phyloP scores from a whole-genome alignment of 2,888 invertebrate genomes.

The Gnatocerus cornutus region DNA sequence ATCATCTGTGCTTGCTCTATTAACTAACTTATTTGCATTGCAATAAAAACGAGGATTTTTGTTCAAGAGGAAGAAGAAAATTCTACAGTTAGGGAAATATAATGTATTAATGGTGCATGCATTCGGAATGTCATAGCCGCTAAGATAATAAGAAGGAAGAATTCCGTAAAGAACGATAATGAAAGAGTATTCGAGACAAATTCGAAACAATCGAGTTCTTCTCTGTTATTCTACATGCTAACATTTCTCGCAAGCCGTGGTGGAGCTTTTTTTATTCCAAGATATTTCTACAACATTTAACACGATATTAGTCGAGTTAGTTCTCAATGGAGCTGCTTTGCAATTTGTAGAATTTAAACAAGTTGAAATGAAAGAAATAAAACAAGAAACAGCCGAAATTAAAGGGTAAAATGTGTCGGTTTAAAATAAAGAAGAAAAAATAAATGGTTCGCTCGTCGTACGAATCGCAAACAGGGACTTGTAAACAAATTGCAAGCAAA shows the following conservation, averaged over 20 bases:
- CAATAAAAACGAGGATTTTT: conserved; percentile 5
- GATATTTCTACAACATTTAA: conserved; percentile 68
- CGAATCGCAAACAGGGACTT: conserved; percentile 62
- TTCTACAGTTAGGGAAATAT: conserved; percentile 21
- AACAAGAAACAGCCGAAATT: conserved; percentile 64
- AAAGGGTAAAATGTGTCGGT: conserved; percentile 64
- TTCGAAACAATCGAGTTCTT: conserved; percentile 63
- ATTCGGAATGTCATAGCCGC: conserved; percentile 43
- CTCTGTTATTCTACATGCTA: conserved; percentile 64
- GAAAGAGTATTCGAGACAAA: conserved; percentile 64
- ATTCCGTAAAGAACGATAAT: conserved; percentile 65
- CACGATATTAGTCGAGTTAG: conserved; percentile 63
- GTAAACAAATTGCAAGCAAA: conserved; percentile 66
- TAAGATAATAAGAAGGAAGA: conserved; percentile 66
- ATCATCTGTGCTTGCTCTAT: conserved; percentile 30
- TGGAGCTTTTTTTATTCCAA: conserved; percentile 57
- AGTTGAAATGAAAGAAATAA: conserved; percentile 62
- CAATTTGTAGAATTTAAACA: conserved; percentile 65
- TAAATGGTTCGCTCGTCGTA: conserved; percentile 64
- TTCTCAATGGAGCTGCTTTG: conserved; percentile 63
- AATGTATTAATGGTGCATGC: conserved; percentile 45
- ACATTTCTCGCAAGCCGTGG: conserved; percentile 56
- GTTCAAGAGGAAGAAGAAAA: not conserved
- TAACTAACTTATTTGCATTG: conserved; percentile 20
- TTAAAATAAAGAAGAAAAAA: conserved; percentile 64